Base-by-base conservation (phyloP, 1,140 invertebrate species). In the Nasonia vitripennis region DNA sequence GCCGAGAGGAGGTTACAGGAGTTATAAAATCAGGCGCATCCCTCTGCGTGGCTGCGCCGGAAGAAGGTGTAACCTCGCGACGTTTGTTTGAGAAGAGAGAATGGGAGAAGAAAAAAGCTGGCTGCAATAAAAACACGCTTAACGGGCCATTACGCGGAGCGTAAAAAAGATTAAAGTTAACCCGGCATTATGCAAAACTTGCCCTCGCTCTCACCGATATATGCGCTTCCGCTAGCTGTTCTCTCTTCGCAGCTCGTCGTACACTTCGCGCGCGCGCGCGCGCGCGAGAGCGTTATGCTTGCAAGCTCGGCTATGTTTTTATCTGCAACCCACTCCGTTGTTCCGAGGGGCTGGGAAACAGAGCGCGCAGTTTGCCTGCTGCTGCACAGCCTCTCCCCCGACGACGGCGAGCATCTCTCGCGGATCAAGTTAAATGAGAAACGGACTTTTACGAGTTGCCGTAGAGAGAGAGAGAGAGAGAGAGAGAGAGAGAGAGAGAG, bases 141-240 rank as follows among this genome's bases (percentile, higher is more conserved):
- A 91, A 90, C 81, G 90, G 88, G 78, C 87, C 88, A 91, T 91
- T 91, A 91, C 82, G 87, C 83, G 83, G 88, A 85, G 87, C 89
- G 88, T 91, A 91, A 91, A 91, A 91, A 89, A 90, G 90, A 91
- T 91, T 90, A 90, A 90, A 91, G 89, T 91, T 91, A 89, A 91
- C 89, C 88, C 87, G 87, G 86, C 88, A 90, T 92, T 91, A 91
- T 90, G 90, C 88, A 89, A 90, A 91, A 91, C 91, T 90, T 37
- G 75, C 3, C 37, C 73, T 83, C 51, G 2, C n/a, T 86, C 87
- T 10, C n/a, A 5, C 27, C 51, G 17, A 31, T 67, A 51, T 67
- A 73, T 75, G 67, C 10, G 41, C 41, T 45, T 45, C 41, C 41
- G 41, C 41, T 27, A 27, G 27, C 27, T 87, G 84, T 86, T 88